Conservation (phyloP, 2,113 vertebrate species). For the Proterorhinus semilunaris region DNA sequence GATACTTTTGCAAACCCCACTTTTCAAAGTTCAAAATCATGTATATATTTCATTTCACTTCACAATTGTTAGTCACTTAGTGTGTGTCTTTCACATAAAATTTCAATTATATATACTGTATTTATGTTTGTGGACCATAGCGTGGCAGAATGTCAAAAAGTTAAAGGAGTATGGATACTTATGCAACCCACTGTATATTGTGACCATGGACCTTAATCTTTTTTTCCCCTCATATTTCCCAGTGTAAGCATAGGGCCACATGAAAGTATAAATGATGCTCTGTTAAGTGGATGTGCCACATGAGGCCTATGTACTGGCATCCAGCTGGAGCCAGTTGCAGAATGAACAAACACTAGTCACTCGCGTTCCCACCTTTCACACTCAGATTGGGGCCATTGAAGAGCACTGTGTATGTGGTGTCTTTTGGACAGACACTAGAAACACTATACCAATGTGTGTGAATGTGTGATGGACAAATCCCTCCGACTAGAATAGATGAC, state of each 20-base stretch:
- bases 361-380: slow-evolving; percentile 36
- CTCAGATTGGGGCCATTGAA: slow-evolving; percentile 41
- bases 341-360: slow-evolving; percentile 31
- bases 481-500: slow-evolving; percentile 6
- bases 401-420: slow-evolving; percentile 58
- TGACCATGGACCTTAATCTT: too few relatives aligned
- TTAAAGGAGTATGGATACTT: too few relatives aligned
- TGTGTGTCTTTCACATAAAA: too few relatives aligned
- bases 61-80: too few relatives aligned
- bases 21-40: too few relatives aligned
- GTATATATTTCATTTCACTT: too few relatives aligned
- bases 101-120: too few relatives aligned
- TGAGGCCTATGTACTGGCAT: slow-evolving; percentile 55
- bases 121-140: too few relatives aligned
- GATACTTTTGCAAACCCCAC: too few relatives aligned
- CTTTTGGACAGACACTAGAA: slow-evolving; percentile 29
- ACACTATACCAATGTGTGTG: slow-evolving; percentile 42
- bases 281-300: slow-evolving; percentile 49
- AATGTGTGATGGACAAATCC: slow-evolving; percentile 8
- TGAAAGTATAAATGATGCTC: slow-evolving; percentile 44
- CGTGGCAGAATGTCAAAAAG: too few relatives aligned
- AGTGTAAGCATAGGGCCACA: slow-evolving; percentile 22
- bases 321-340: slow-evolving; percentile 60
- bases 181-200: too few relatives aligned
- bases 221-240: background rate